These are phyloP conservation scores for Lophochroa leadbeateri DNA, from an alignment of 2,113 vertebrate genomes.

Conservation along the genomic window DNA sequence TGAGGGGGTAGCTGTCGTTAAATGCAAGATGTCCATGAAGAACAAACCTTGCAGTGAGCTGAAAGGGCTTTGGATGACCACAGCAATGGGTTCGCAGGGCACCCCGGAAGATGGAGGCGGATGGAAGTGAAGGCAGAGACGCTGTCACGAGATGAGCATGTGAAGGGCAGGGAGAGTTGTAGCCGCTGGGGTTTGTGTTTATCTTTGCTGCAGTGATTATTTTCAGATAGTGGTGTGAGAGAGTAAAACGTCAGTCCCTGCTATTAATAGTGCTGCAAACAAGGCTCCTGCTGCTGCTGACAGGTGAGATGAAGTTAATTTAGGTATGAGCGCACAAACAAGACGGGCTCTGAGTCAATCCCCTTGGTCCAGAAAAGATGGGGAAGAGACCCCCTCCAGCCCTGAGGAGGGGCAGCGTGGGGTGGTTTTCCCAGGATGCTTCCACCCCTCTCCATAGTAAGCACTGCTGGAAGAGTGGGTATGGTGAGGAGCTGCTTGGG, in stretches of 20 bases:
- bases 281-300: constrained; percentile 13
- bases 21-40: not conserved
- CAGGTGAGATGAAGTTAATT: constrained; percentile 29
- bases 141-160: not conserved
- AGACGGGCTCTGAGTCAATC: not conserved
- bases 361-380: not conserved
- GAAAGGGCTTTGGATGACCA: not conserved
- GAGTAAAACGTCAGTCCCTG: not conserved
- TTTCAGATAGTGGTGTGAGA: constrained; percentile 14
- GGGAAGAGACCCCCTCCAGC: not conserved
- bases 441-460: not conserved
- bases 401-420: too few species aligned
- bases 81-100: not conserved
- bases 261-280: not conserved
- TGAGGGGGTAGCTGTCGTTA: not conserved
- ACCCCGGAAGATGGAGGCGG: not conserved
- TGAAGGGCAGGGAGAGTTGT: not conserved
- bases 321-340: not conserved
- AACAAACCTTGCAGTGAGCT: not conserved
- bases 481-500: not conserved
- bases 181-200: not conserved
- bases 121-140: not conserved
- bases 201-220: constrained; percentile 50
- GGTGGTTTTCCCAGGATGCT: not conserved
- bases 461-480: not conserved